Conservation (phyloP, 2,888 invertebrate species). For the Leptopilina syphax region DNA sequence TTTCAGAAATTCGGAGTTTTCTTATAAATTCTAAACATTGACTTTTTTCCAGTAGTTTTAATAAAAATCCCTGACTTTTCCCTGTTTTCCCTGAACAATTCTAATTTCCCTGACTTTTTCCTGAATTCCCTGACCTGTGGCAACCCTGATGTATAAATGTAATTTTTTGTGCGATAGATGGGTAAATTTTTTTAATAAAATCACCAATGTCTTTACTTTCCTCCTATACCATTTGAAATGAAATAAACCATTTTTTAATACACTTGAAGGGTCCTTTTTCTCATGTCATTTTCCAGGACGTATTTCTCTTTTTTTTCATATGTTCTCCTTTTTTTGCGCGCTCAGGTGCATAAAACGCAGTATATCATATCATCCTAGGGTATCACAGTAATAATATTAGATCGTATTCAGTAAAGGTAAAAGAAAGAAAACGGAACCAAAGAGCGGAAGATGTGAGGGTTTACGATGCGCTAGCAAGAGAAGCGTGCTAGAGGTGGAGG, state of each 20-base stretch:
- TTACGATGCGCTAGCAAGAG: slow-evolving; percentile 65
- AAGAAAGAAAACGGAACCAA: slow-evolving; percentile 37
- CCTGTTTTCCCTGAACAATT: too few relatives aligned
- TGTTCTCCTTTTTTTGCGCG: slow-evolving; percentile 40
- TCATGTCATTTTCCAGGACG: neutral
- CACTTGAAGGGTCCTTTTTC: neutral
- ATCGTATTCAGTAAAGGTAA: slow-evolving; percentile 54
- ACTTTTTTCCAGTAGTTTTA: too few relatives aligned
- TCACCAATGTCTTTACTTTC: neutral
- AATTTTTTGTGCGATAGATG: too few relatives aligned
- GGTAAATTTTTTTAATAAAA: too few relatives aligned
- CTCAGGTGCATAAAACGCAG: slow-evolving; percentile 51
- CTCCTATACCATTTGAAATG: neutral
- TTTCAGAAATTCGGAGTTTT: too few relatives aligned
- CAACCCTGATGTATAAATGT: too few relatives aligned
- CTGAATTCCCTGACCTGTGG: too few relatives aligned
- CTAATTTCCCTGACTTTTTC: too few relatives aligned
- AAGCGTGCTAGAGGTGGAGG: slow-evolving; percentile 53
- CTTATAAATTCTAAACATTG: too few relatives aligned
- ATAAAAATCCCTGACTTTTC: too few relatives aligned
- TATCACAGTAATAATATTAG: slow-evolving; percentile 61
- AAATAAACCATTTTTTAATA: neutral
- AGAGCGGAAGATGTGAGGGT: slow-evolving; percentile 55
- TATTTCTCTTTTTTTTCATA: slow-evolving; percentile 13
- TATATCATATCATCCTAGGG: slow-evolving; percentile 53